phyloP scores from a whole-genome alignment of 2,888 invertebrate species.

The Folsomia manolachei region DNA sequence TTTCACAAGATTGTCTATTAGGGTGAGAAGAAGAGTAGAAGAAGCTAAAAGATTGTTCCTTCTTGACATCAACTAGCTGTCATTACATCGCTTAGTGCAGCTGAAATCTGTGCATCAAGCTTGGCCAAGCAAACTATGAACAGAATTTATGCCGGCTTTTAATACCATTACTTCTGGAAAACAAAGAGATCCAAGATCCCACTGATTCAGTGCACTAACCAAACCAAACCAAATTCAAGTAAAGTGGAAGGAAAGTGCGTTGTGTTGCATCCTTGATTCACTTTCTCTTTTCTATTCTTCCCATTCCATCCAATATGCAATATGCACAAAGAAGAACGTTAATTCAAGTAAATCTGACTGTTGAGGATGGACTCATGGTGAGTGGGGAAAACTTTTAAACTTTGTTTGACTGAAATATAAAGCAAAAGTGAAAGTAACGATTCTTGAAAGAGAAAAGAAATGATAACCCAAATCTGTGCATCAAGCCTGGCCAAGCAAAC shows the following conservation, averaged over 20 bases:
- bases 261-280: background rate
- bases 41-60: background rate
- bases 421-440: background rate
- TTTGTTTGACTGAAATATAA: slow-evolving; percentile 4
- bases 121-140: background rate
- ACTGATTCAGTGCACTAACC: too few species aligned
- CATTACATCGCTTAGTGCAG: background rate
- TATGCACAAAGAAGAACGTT: background rate
- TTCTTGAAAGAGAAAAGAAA: too few species aligned
- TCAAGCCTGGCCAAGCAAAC: background rate
- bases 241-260: background rate
- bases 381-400: background rate
- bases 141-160: background rate
- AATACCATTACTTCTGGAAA: background rate
- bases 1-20: too few species aligned
- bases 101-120: background rate
- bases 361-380: background rate
- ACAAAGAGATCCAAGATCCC: background rate
- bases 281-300: background rate
- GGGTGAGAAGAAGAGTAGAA: background rate
- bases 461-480: background rate
- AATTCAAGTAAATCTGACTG: background rate
- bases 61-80: background rate
- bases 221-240: too few species aligned
- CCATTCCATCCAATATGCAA: too few species aligned